phyloP scores from a whole-genome alignment of 2,797 vertebrate genomes.

The Sebastes elongatus region DNA sequence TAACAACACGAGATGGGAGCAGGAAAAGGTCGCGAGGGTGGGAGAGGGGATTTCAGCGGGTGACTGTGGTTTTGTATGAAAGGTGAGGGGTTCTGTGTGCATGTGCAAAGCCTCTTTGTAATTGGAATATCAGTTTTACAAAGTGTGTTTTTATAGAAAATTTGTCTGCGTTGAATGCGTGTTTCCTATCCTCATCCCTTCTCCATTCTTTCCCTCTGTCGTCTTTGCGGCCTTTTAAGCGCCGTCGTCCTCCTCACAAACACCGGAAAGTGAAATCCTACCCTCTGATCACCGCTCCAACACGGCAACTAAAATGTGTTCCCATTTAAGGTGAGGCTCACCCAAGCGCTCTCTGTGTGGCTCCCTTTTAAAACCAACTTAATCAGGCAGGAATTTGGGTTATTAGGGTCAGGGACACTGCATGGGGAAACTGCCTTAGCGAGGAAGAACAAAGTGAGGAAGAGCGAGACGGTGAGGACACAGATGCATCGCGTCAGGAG shows the following conservation, averaged over 20 bases:
- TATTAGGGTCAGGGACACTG: conserved; percentile 76
- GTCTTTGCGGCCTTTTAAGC: conserved; percentile 32
- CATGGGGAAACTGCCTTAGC: conserved; percentile 26
- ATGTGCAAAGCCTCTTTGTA: background rate
- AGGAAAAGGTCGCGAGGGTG: conserved; percentile 60
- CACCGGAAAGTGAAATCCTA: conserved; percentile 76
- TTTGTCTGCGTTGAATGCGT: background rate
- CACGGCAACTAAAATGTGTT: conserved; percentile 74
- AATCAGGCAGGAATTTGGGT: conserved; percentile 82
- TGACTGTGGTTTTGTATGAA: conserved; percentile 15
- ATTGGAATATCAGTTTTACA: background rate
- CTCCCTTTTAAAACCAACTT: conserved; percentile 80
- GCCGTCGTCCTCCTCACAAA: conserved; percentile 47
- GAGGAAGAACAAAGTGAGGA: conserved; percentile 50
- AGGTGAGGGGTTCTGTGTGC: background rate
- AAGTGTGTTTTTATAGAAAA: background rate
- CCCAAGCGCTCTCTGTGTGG: conserved; percentile 74
- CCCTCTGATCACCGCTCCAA: conserved; percentile 70
- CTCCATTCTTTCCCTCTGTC: conserved; percentile 25
- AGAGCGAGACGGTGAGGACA: conserved; percentile 50
- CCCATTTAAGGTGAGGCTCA: conserved; percentile 86
- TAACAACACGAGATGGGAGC: conserved; percentile 75
- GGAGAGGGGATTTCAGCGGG: conserved; percentile 43
- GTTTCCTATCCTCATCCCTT: background rate
- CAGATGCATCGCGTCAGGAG: conserved; percentile 64